Evolutionary conservation across 2,797 vertebrate species (phyloP), one percentile per base, ranked within the genome.

Genomic region (Phyllotis vaccarum): DNA sequence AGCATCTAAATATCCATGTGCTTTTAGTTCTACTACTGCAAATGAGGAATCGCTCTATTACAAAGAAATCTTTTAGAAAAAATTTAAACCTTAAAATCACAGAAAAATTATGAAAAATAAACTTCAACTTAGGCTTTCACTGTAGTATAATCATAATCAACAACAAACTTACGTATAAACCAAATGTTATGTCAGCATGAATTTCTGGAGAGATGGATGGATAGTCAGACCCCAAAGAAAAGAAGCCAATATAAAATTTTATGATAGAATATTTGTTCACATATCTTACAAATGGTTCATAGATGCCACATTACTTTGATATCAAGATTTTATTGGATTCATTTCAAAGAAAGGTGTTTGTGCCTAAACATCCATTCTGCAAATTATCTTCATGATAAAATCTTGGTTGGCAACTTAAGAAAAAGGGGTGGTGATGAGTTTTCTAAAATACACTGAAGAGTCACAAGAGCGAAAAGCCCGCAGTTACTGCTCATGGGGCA

Each of bases 71-170:
- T 62, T 85, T 0, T 29, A 54, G 82, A 22, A 66, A n/a, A 85
- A 60, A 2, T n/a, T 8, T 58, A 81, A 86, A 54, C 10, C 60
- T 81, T 88, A 60, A 62, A 40, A 64, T 52, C 37, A 89, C 1
- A 70, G 75, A n/a, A 93, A 91, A 80, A 43, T 46, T 24, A 13
- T 19, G 70, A 93, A 95, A 64, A 46, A 70, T 76, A 82, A 79
- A 85, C 66, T 78, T 87, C 5, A 54, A 52, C 29, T 43, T 86
- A 76, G 9, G 0, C 49, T 52, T 24, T 46, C 79, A 19, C 66
- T 93, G 64, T 75, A 79, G 56, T 14, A 91, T 56, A 75, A 64
- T 22, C 4, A 12, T 74, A 72, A 85, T 11, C 21, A 68, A 66
- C 19, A 40, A 78, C 29, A 85, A 52, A 60, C 27, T 68, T 75